Base-by-base conservation (phyloP, 2,797 vertebrate genomes). In the Gymnocypris eckloni region DNA sequence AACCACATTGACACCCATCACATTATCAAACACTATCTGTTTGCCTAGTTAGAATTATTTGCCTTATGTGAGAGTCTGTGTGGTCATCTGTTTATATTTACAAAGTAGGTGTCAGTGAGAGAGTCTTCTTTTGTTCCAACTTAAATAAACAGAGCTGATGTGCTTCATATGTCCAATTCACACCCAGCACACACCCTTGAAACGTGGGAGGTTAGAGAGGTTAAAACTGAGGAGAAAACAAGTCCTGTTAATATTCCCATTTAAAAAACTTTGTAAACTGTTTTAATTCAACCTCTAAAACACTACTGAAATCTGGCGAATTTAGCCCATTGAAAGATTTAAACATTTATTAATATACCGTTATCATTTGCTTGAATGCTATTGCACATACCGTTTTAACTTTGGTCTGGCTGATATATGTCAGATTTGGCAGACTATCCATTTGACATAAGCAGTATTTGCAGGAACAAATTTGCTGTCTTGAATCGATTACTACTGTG, bases 71-170 rank as follows among this genome's bases (percentile, higher is more conserved):
- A 28, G 18, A 6, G 20, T 20, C 33, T 84, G 43, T 20, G 48
- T 2, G 8, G 33, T 69, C 4, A 37, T 12, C 22, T 33, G 25
- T 80, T 43, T 76, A 59, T 86, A 77, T 45, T 59, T 39, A 61
- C 52, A 83, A 39, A 83, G 71, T 64, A 76, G 56, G 71, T 83
- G 59, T 52, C 22, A 52, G 28, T 41, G 10, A 39, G n/a, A 67
- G 28, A 43, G 37, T 20, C 11, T 20, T 6, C 4, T 39, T 43
- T n/a, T 25, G 22, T 39, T 1, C 41, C 28, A 76, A 66, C 48
- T 56, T 84, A 43, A 77, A 54, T 67, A 84, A 69, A 56, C 9
- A 69, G 13, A 54, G 48, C 6, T 69, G n/a, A 43, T 54, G 48
- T 1, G 22, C 48, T 69, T 78, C 72, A 33, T 64, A 37, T 67